Evolutionary conservation across 1,140 invertebrate species (phyloP), one percentile per base, ranked within the genome.

Genomic region (Lasioglossum albipes): DNA sequence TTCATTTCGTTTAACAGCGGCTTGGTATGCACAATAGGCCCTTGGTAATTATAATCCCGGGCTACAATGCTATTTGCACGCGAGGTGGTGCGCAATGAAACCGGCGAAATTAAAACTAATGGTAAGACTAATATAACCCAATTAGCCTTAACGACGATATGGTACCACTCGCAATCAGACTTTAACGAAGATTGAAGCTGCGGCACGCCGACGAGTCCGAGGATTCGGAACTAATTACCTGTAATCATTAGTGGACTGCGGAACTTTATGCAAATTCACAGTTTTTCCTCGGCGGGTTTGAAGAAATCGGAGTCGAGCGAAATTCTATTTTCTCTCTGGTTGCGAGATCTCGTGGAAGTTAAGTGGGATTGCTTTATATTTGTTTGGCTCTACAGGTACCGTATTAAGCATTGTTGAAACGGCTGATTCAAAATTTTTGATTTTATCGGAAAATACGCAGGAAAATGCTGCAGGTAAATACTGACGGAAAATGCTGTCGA

Each of bases 81-180:
- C 18, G 18, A 59, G n/a, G 18, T n/a, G 18, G 7, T 13, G 52
- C 6, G 52, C 52, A 54, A 54, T n/a, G 57, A 59, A 59, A 59
- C 57, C 57, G 20, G 18, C 13, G 13, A 59, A 59, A 59, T 59
- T 59, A 59, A 59, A 59, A n/a, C 57, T 59, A 59, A 59, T 59
- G n/a, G 57, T 59, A n/a, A 59, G 57, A 59, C n/a, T 59, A 59
- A 59, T 59, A n/a, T n/a, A n/a, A 59, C 57, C 57, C 57, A 59
- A 59, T 59, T 59, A 59, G 18, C 57, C 20, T 59, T 59, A 59
- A 59, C 57, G 57, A 59, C 57, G 57, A 59, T 59, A 59, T n/a
- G 57, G 57, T n/a, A 59, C 20, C 57, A 59, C 57, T n/a, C 57
- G 57, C n/a, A 59, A 59, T 59, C 57, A n/a, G 57, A n/a, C n/a